Conservation (phyloP, 2,797 vertebrate genomes). For the Tachyglossus aculeatus region DNA sequence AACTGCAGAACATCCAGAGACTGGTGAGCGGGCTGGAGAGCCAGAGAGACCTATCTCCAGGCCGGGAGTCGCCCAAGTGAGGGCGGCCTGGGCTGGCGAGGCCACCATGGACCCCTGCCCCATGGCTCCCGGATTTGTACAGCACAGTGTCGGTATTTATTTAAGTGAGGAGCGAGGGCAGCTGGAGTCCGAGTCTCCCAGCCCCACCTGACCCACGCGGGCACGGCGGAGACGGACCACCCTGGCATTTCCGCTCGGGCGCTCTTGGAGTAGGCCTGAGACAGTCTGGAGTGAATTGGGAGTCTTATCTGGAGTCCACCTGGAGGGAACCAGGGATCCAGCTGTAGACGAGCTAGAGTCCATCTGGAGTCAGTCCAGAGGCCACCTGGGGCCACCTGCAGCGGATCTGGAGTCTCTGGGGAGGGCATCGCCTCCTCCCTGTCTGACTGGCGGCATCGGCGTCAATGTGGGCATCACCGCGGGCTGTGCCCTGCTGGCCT, state of each 20-base stretch:
- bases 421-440: no score
- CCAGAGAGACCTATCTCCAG: conserved; percentile 86
- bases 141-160: conserved; percentile 87
- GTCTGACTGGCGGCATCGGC: not conserved
- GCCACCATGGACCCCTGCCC: conserved; percentile 60
- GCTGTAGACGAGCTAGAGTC: not conserved
- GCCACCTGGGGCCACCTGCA: not conserved
- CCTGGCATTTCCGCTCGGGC: conserved; percentile 3
- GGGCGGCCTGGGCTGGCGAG: conserved; percentile 32
- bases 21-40: conserved; percentile 96
- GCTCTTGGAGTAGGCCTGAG: no score
- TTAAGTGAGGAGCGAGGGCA: conserved; percentile 62
- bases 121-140: conserved; percentile 77
- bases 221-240: not conserved
- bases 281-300: no score
- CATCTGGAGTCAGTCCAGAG: not conserved
- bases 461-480: not conserved
- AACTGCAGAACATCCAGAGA: conserved; percentile 98
- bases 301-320: conserved; percentile 10
- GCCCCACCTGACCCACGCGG: not conserved
- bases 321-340: not conserved
- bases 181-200: conserved; percentile 12
- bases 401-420: not conserved
- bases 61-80: conserved; percentile 86
- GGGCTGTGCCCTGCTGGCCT: not conserved